A percentile compares a stretch with the other conserved stretches of the same genome.
Evolutionary conservation across 2,113 vertebrate genomes (phyloP).

Genomic region (Felis chaus): DNA sequence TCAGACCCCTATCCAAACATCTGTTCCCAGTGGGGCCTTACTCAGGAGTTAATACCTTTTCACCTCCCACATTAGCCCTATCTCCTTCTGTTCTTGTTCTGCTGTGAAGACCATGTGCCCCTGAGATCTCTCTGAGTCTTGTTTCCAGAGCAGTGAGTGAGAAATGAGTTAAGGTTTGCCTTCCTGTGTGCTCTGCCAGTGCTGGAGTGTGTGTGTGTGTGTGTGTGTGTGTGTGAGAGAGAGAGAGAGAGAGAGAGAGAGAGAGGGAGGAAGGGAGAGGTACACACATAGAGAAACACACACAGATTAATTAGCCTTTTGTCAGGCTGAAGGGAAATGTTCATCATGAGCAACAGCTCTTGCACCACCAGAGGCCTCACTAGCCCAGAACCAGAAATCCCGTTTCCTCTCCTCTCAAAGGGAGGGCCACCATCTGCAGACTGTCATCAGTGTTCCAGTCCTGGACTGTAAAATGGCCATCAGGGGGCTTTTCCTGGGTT

Average conservation of each 20-base stretch:
- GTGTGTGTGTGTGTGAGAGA: background rate
- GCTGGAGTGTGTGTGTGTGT: background rate
- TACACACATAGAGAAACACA: too few relatives aligned
- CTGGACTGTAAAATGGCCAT: background rate
- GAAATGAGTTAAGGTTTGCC: background rate
- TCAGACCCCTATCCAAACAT: background rate
- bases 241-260: background rate
- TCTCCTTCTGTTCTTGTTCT: background rate
- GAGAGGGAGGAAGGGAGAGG: background rate
- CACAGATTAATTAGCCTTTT: background rate
- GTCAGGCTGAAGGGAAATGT: background rate
- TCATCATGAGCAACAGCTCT: background rate
- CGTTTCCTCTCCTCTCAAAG: background rate
- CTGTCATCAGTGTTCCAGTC: background rate
- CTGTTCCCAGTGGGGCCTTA: background rate
- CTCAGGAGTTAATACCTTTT: background rate
- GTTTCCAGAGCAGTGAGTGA: background rate
- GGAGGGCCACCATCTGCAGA: background rate
- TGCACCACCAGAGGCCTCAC: background rate
- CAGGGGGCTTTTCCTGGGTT: background rate
- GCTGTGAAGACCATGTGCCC: background rate
- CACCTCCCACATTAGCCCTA: background rate
- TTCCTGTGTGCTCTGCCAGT: background rate
- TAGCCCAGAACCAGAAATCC: background rate
- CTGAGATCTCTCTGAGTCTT: background rate